These are phyloP conservation scores for Triplophysa rosa DNA, from an alignment of 2,113 vertebrate species.

Conservation along the genomic window DNA sequence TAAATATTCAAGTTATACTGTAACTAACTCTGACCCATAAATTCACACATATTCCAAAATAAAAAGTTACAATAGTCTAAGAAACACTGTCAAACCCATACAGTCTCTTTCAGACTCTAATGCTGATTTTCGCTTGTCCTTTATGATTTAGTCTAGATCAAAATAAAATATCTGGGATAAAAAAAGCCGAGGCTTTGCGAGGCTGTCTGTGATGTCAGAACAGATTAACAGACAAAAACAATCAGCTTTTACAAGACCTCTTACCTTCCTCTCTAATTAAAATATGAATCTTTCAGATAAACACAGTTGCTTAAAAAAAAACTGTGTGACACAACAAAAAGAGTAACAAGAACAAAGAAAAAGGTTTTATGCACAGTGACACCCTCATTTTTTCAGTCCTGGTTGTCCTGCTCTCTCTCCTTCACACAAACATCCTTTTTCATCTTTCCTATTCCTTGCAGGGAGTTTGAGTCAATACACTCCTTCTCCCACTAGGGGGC, in stretches of 20 bases:
- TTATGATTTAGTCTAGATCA: constrained; percentile 53
- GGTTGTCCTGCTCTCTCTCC: constrained; percentile 50
- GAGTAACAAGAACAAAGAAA: constrained; percentile 60
- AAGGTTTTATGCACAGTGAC: constrained; percentile 74
- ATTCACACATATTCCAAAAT: constrained; percentile 44
- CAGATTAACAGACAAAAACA: constrained; percentile 39
- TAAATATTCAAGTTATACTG: constrained; percentile 55
- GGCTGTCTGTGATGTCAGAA: constrained; percentile 48
- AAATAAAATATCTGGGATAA: constrained; percentile 40
- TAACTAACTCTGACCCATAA: constrained; percentile 52
- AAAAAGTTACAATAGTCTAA: constrained; percentile 25
- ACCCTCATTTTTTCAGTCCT: constrained; percentile 57
- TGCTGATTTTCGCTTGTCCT: constrained; percentile 49
- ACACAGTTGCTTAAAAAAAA: constrained; percentile 30
- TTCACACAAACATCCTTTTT: constrained; percentile 45
- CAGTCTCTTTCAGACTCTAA: constrained; percentile 58
- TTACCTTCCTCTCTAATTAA: background rate
- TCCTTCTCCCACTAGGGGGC: constrained; percentile 69
- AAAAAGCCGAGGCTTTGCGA: constrained; percentile 49
- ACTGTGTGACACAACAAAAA: constrained; percentile 44
- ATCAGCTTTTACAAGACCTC: constrained; percentile 22
- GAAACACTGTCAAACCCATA: constrained; percentile 47
- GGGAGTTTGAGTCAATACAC: constrained; percentile 69
- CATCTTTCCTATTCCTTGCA: constrained; percentile 55
- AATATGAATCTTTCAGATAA: background rate